These are phyloP conservation scores for Watsonalla cultraria DNA, from an alignment of 2,888 invertebrate species.

Conservation along the genomic window DNA sequence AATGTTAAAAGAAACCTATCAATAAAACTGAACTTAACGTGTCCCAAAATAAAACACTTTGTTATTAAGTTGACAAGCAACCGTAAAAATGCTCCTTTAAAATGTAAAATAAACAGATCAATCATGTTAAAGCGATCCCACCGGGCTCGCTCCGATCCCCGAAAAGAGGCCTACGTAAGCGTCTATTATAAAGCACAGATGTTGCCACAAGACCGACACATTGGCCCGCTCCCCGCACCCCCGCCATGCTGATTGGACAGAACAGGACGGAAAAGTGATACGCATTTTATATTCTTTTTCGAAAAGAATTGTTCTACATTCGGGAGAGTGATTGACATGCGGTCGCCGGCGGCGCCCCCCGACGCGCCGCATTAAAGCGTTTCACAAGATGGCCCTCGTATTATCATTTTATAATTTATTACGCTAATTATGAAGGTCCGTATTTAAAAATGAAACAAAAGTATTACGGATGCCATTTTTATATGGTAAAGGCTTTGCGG, in stretches of 20 bases:
- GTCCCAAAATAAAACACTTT: constrained; percentile 76
- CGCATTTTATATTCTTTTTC: constrained; percentile 69
- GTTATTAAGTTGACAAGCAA: constrained; percentile 79
- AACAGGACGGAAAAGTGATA: constrained; percentile 64
- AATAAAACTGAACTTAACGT: constrained; percentile 76
- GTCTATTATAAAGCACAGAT: constrained; percentile 77
- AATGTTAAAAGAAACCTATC: constrained; percentile 75
- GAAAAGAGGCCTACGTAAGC: constrained; percentile 78
- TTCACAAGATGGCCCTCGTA: constrained; percentile 73
- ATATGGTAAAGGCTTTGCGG: constrained; percentile 61
- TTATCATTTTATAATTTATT: constrained; percentile 79
- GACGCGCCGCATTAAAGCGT: constrained; percentile 65
- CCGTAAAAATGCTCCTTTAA: constrained; percentile 79
- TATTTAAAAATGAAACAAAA: constrained; percentile 76
- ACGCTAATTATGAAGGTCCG: constrained; percentile 75
- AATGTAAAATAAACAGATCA: constrained; percentile 80
- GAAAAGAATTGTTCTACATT: constrained; percentile 77
- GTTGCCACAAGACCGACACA: constrained; percentile 70
- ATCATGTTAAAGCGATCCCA: constrained; percentile 78
- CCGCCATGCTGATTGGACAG: constrained; percentile 22
- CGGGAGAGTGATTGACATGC: constrained; percentile 75
- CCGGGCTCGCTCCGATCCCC: constrained; percentile 71
- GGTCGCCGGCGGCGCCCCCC: constrained; percentile 71
- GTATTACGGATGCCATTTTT: constrained; percentile 64
- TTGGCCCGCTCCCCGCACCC: constrained; percentile 45